These are phyloP conservation scores for Pollimyrus isidori DNA, from an alignment of 2,113 vertebrate genomes.

Conservation along the genomic window DNA sequence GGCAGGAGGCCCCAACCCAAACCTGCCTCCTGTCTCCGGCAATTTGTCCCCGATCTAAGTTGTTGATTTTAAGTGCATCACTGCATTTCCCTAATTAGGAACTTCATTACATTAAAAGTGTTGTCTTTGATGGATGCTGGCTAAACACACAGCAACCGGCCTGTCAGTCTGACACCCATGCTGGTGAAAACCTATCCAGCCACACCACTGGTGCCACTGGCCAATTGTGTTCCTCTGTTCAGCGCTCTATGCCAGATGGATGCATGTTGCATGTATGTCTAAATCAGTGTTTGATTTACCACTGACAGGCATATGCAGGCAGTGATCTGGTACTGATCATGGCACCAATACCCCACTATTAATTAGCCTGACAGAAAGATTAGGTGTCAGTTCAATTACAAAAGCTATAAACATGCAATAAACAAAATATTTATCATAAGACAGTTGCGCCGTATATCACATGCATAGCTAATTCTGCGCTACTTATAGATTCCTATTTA, in stretches of 20 bases:
- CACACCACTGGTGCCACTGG: constrained; percentile 30
- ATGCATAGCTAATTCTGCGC: neutral
- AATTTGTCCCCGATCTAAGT: constrained; percentile 54
- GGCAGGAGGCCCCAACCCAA: neutral
- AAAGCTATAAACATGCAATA: neutral
- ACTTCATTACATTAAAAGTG: constrained; percentile 64
- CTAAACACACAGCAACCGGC: constrained; percentile 53
- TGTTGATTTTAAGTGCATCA: constrained; percentile 61
- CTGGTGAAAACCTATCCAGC: constrained; percentile 52
- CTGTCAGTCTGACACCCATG: constrained; percentile 53
- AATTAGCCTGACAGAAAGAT: neutral
- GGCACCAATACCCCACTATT: neutral
- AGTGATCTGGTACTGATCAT: neutral
- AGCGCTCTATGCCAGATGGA: constrained; percentile 12
- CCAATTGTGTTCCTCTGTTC: constrained; percentile 41
- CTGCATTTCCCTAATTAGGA: constrained; percentile 80
- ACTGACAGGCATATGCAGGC: neutral
- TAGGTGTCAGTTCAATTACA: neutral
- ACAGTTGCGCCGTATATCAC: neutral
- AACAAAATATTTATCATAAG: neutral
- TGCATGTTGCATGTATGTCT: neutral
- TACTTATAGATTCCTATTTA: constrained; percentile 24
- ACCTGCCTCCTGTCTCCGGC: neutral
- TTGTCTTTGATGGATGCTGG: constrained; percentile 49
- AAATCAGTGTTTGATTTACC: constrained; percentile 24